These are phyloP conservation scores for Thymelicus acteon DNA, from an alignment of 2,888 invertebrate genomes.

Conservation along the genomic window DNA sequence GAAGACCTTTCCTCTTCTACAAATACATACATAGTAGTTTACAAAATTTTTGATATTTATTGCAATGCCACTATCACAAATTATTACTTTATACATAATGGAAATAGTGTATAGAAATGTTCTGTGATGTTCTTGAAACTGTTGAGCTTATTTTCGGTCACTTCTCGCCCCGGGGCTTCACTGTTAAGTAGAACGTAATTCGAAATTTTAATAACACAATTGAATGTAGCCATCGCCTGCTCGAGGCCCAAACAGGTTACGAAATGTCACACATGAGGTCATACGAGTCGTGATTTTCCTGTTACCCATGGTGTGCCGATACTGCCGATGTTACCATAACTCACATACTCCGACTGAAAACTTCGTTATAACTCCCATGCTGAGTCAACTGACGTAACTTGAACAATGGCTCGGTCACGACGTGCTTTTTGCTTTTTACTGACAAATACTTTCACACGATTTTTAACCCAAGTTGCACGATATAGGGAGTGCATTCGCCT, in stretches of 20 bases:
- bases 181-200: slow-evolving; percentile 16
- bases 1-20: no score
- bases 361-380: slow-evolving; percentile 39
- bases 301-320: slow-evolving; percentile 38
- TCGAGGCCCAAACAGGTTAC: slow-evolving; percentile 28
- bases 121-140: not conserved
- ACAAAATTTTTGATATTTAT: no score
- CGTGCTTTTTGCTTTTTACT: slow-evolving; percentile 21
- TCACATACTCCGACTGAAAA: slow-evolving; percentile 32
- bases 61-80: no score
- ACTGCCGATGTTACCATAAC: slow-evolving; percentile 34
- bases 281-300: slow-evolving; percentile 33
- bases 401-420: slow-evolving; percentile 38
- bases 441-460: slow-evolving; percentile 5
- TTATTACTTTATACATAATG: not conserved
- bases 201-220: slow-evolving; percentile 15
- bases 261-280: slow-evolving; percentile 43
- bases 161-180: not conserved
- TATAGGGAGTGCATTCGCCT: slow-evolving; percentile 11
- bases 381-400: slow-evolving; percentile 39
- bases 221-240: slow-evolving; percentile 5
- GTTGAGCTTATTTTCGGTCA: slow-evolving; percentile 2
- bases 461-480: not conserved
- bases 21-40: no score
- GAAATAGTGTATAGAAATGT: not conserved